Conservation (phyloP, 2,113 vertebrate genomes). For the Gnathonemus echidnorhynchus region DNA sequence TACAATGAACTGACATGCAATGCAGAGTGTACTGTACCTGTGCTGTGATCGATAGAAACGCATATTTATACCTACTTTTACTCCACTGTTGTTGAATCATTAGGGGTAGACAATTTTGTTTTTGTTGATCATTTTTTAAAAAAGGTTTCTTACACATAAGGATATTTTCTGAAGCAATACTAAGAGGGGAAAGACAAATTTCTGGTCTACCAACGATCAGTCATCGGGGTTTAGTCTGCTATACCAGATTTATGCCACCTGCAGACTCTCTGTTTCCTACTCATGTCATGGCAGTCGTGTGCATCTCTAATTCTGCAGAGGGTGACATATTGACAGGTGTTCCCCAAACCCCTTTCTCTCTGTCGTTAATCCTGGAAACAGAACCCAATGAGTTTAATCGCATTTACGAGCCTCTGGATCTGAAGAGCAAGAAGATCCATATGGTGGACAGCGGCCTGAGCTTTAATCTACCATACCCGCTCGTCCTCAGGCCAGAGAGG, state of each 20-base stretch:
- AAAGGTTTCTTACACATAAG: not conserved
- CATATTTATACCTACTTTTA: not conserved
- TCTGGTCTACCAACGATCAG: not conserved
- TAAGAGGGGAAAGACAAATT: not conserved
- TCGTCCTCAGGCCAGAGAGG: constrained; percentile 82
- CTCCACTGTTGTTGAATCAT: not conserved
- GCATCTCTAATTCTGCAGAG: not conserved
- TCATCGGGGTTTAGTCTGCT: not conserved
- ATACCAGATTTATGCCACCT: not conserved
- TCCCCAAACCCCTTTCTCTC: not conserved
- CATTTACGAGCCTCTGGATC: constrained; percentile 92
- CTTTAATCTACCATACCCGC: constrained; percentile 87
- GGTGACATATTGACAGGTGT: not conserved
- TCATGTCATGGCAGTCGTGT: not conserved
- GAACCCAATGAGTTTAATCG: constrained; percentile 92
- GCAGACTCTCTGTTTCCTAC: not conserved
- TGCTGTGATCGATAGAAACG: not conserved
- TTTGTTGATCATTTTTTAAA: not conserved
- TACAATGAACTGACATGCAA: not conserved
- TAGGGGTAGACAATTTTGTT: not conserved
- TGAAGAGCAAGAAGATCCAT: constrained; percentile 96
- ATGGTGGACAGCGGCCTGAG: constrained; percentile 94
- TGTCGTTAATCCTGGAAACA: constrained; percentile 35
- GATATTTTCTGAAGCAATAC: not conserved
- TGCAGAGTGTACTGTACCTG: not conserved